Evolutionary conservation across 2,113 vertebrate species (phyloP).

Genomic region (Melanocharis versteri): DNA sequence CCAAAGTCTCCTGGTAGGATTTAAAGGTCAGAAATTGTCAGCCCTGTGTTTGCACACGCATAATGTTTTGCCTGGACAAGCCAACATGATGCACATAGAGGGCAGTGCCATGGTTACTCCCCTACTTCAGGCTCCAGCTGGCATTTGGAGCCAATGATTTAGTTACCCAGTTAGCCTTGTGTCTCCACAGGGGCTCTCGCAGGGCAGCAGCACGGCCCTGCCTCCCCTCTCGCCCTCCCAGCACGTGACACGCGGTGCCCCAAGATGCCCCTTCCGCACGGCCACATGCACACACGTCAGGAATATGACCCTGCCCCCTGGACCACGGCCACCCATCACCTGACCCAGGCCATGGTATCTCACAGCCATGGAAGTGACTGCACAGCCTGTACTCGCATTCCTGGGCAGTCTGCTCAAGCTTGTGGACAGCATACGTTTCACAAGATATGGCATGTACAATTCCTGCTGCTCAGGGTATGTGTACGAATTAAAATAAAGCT

Average conservation of each 20-base stretch:
- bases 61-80: background rate
- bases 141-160: background rate
- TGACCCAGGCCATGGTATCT: background rate
- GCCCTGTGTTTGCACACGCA: background rate
- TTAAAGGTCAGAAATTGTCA: background rate
- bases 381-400: background rate
- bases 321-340: background rate
- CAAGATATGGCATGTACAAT: background rate
- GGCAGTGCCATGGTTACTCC: background rate
- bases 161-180: background rate
- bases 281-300: fast-evolving
- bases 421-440: background rate
- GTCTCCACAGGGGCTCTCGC: background rate
- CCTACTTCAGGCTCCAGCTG: background rate
- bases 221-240: background rate
- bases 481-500: background rate
- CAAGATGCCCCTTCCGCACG: background rate
- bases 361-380: background rate
- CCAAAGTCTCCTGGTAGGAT: background rate
- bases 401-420: background rate
- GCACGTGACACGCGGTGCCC: background rate
- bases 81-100: background rate
- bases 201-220: background rate
- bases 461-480: background rate
- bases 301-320: fast-evolving